phyloP scores from a whole-genome alignment of 2,113 vertebrate genomes.

The Cathartes aura region DNA sequence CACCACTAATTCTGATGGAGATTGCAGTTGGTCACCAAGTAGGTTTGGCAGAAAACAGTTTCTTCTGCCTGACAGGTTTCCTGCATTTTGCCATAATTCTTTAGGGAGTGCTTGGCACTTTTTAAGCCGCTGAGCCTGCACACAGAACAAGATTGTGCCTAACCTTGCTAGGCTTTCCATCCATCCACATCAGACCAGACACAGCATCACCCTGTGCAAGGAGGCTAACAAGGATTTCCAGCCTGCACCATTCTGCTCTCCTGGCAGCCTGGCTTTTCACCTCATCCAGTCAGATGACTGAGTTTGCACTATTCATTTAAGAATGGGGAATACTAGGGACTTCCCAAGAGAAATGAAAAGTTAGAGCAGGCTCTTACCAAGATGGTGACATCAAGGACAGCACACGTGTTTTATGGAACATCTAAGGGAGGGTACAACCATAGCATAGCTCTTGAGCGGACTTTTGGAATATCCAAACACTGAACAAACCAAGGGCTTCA shows the following conservation, averaged over 20 bases:
- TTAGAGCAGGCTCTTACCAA: not conserved
- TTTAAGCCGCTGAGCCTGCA: not conserved
- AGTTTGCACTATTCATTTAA: not conserved
- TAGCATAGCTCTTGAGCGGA: not conserved
- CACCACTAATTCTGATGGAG: not conserved
- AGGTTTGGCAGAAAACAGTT: not conserved
- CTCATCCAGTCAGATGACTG: not conserved
- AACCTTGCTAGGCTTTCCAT: not conserved
- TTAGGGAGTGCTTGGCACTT: not conserved
- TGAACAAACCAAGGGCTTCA: not conserved
- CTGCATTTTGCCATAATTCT: not conserved
- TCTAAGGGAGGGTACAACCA: not conserved
- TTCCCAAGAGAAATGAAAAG: not conserved
- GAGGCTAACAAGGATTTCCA: not conserved
- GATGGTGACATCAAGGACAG: not conserved
- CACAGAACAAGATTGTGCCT: not conserved
- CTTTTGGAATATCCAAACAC: not conserved
- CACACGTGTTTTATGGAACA: not conserved
- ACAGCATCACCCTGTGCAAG: not conserved
- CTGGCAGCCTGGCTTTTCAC: not conserved
- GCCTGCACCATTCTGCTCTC: not conserved
- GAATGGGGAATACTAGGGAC: not conserved
- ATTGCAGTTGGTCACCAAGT: not conserved
- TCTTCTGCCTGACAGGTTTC: not conserved
- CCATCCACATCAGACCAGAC: not conserved